Percentiles rank a stretch among this genome's conserved stretches.
These are phyloP conservation scores for Drepanosiphum platanoidis DNA, from an alignment of 2,888 invertebrate species.

Conservation along the genomic window DNA sequence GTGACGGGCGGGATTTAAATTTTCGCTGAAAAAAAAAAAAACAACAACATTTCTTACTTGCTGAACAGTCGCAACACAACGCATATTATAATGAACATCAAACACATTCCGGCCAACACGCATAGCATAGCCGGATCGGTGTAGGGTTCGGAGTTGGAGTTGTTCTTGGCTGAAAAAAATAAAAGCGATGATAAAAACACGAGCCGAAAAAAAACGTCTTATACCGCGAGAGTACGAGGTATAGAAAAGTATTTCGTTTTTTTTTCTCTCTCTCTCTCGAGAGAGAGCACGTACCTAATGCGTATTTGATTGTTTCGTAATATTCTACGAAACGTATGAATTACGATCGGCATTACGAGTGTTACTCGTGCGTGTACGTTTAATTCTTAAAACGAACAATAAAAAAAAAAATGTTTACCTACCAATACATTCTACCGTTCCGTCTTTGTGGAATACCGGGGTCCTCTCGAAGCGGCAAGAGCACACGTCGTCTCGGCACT, in stretches of 20 bases:
- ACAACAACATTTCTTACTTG: slow-evolving; percentile 74
- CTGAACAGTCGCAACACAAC: slow-evolving; percentile 90
- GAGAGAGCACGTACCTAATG: too few species aligned
- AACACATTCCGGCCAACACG: slow-evolving; percentile 87
- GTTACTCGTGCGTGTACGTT: too few species aligned
- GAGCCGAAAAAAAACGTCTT: neutral
- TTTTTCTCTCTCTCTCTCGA: too few species aligned
- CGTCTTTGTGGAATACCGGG: slow-evolving; percentile 77
- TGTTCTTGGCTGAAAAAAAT: slow-evolving; percentile 43
- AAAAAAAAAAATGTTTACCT: slow-evolving; percentile 66
- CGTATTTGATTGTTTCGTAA: too few species aligned
- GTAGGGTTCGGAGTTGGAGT: slow-evolving; percentile 67
- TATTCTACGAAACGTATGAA: too few species aligned
- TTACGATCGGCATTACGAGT: too few species aligned
- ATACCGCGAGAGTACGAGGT: too few species aligned
- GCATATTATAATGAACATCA: slow-evolving; percentile 94
- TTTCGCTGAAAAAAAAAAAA: neutral
- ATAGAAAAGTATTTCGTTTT: too few species aligned
- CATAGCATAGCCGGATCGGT: slow-evolving; percentile 92
- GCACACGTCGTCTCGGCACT: slow-evolving; percentile 82
- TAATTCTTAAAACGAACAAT: too few species aligned
- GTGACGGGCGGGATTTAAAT: neutral
- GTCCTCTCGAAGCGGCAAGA: slow-evolving; percentile 83
- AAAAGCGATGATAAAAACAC: neutral
- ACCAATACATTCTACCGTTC: slow-evolving; percentile 80